Conservation (phyloP, 2,113 vertebrate genomes). For the Pedetes capensis region DNA sequence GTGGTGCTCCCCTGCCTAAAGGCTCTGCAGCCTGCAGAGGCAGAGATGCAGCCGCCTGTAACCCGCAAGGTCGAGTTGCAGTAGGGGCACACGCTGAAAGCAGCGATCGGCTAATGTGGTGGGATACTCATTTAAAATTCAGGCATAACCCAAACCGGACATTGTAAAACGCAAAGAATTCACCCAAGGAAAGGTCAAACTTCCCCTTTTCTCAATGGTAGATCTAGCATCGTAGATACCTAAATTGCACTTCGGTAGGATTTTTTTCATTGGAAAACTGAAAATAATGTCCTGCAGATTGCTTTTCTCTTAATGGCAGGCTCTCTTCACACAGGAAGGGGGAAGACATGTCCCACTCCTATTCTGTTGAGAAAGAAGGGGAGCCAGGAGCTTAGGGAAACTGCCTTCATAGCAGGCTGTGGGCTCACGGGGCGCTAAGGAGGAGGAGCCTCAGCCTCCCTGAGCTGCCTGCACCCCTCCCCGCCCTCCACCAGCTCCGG, state of each 20-base stretch:
- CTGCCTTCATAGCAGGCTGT: not conserved
- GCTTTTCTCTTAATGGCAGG: not conserved
- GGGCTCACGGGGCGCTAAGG: not conserved
- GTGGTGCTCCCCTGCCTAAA: no score
- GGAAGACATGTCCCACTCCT: no score
- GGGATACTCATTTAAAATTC: accelerated
- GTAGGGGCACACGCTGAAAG: not conserved
- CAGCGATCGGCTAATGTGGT: accelerated
- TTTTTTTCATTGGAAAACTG: not conserved
- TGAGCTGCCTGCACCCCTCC: accelerated
- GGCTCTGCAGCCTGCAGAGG: no score
- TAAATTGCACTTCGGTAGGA: not conserved
- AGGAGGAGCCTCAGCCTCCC: not conserved
- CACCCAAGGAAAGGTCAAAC: not conserved
- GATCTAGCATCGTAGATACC: not conserved
- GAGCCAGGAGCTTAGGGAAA: not conserved
- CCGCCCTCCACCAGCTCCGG: not conserved
- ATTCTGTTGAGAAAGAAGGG: accelerated
- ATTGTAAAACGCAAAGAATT: not conserved
- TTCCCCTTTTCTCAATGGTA: not conserved
- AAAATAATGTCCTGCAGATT: not conserved
- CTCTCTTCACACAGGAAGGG: accelerated
- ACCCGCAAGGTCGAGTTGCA: not conserved
- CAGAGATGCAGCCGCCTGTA: no score
- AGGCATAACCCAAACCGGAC: no score